Evolutionary conservation across 2,797 vertebrate genomes (phyloP).

Genomic region (Astyanax mexicanus): DNA sequence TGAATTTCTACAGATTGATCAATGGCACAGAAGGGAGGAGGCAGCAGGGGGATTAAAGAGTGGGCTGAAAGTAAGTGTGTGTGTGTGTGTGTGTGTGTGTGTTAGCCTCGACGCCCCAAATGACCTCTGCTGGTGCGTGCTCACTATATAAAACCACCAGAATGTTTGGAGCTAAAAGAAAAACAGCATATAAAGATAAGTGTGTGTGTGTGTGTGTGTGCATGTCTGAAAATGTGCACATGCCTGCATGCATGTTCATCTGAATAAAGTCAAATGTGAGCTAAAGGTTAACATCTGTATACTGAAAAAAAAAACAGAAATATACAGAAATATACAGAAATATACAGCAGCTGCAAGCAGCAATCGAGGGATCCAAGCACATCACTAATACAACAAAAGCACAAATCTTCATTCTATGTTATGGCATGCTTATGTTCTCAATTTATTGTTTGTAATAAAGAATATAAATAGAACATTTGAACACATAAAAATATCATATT

Average conservation of each 20-base stretch:
- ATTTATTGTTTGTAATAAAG: too few species aligned
- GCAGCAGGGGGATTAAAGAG: constrained; percentile 9
- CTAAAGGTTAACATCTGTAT: constrained; percentile 7
- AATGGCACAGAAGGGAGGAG: constrained; percentile 53
- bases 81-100: background rate
- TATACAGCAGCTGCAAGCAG: background rate
- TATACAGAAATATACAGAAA: background rate
- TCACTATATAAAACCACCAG: background rate
- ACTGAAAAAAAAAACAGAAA: background rate
- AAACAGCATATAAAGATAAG: background rate
- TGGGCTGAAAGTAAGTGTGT: constrained; percentile 31
- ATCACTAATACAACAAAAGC: too few species aligned
- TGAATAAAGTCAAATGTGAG: background rate
- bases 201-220: constrained; percentile 14
- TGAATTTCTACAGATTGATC: constrained; percentile 64
- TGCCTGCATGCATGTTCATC: constrained; percentile 22
- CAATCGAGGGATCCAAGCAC: background rate
- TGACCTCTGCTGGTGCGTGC: constrained; percentile 12
- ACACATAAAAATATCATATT: too few species aligned
- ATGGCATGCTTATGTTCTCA: too few species aligned
- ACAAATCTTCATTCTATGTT: too few species aligned
- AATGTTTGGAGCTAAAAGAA: background rate
- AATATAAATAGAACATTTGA: too few species aligned
- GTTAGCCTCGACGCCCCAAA: background rate
- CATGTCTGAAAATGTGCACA: constrained; percentile 21